Evolutionary conservation across 1,140 invertebrate genomes (phyloP), one percentile per base, ranked within the genome.

Genomic region (Aphidius gifuensis): DNA sequence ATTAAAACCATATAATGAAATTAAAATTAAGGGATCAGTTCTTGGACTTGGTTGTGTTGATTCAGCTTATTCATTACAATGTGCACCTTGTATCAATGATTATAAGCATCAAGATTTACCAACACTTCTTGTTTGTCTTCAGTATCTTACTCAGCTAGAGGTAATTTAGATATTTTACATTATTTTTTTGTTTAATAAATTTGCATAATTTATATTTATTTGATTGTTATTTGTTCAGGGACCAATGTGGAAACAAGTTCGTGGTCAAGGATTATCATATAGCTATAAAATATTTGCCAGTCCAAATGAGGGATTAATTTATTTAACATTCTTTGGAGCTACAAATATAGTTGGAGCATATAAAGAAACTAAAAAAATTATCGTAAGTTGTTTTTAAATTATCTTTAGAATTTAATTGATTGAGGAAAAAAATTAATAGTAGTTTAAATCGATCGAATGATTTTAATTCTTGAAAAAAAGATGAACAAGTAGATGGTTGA

Each of bases 131-230:
- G 87, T 95, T 38, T 89, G 90, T 61, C 81, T 94, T 50, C 90
- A 94, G 75, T 96, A 96, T 80, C 85, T 96, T 48, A 90, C 86
- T 9, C 93, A 96, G 80, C 80, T 90, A 0, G 93, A 96, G 82
- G 89, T 91, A 48, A 48, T 39, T 8, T 6, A 46, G 64, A 48
- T 32, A 38, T 5, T 40, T 46, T 9, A 58, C 16, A 58, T 9
- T 32, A 5, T 58, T 58, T 60, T 44, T 51, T 61, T 50, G 46
- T 46, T 38, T 44, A 6, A 38, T 61, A 47, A 44, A 9, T 43
- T 43, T 4, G 16, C 21, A 42, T n/a, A 46, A 3, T n/a, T 16
- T 7, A 43, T 53, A 6, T 46, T 47, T 51, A 44, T 6, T 59
- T 46, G 3, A 42, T 23, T 58, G 2, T 66, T 69, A 38, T 53